These are phyloP conservation scores for Lypha dubia DNA, from an alignment of 2,888 invertebrate species.

Conservation along the genomic window DNA sequence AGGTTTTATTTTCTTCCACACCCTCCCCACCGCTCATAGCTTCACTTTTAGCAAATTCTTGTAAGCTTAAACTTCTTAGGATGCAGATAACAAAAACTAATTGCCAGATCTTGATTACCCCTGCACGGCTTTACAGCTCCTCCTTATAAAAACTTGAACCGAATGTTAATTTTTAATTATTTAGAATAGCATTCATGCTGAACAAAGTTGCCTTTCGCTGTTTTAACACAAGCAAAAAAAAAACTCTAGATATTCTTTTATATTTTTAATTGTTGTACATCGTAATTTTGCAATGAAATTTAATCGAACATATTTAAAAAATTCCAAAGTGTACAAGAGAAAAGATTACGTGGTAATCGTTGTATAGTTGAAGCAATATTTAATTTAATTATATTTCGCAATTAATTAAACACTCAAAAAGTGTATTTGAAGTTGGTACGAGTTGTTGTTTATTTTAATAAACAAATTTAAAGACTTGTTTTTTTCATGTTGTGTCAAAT, in stretches of 20 bases:
- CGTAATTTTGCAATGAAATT: slow-evolving; percentile 45
- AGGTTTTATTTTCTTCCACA: no score
- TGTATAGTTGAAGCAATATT: background rate
- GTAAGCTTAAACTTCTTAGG: no score
- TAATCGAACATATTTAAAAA: slow-evolving; percentile 37
- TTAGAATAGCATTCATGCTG: background rate
- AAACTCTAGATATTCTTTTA: background rate
- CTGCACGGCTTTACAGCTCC: slow-evolving; percentile 3
- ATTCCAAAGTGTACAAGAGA: background rate
- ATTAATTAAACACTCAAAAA: slow-evolving; percentile 9
- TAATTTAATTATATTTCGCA: slow-evolving; percentile 29
- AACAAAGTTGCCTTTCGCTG: slow-evolving; percentile 70
- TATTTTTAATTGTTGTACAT: slow-evolving; percentile 34
- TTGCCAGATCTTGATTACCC: slow-evolving; percentile 2
- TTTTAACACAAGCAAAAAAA: slow-evolving; percentile 29
- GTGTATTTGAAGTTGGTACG: background rate
- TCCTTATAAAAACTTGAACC: background rate
- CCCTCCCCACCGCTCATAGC: no score
- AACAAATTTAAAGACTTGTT: slow-evolving; percentile 52
- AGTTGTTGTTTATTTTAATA: slow-evolving; percentile 37
- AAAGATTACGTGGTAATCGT: background rate
- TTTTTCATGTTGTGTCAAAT: slow-evolving; percentile 59
- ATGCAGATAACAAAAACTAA: no score
- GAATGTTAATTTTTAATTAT: slow-evolving; percentile 1
- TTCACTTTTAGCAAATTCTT: no score